Base-by-base conservation (phyloP, 2,797 vertebrate species). In the Falco biarmicus region DNA sequence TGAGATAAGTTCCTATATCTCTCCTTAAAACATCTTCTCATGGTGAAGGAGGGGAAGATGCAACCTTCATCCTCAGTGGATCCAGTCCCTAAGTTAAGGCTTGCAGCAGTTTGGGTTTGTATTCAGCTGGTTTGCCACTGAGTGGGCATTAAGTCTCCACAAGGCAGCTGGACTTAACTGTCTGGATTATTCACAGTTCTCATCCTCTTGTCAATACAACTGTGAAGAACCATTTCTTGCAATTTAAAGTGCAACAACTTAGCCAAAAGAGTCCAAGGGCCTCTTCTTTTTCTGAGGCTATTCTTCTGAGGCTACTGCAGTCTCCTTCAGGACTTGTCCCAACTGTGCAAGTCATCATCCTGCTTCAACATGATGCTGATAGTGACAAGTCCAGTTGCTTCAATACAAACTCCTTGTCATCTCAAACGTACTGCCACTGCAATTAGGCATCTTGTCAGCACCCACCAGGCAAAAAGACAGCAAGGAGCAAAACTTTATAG, bases 171-270 rank as follows among this genome's bases (percentile, higher is more conserved):
- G 26, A 37, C 31, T 19, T 11, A 73, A 54, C 34, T 25, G 37
- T 22, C 24, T 32, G 29, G 39, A 19, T 28, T 20, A 13, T 22
- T 15, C 32, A 8, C 6, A 6, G 56, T 32, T 39, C 43, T 50
- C 43, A 12, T 29, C n/a, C 47, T 28, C 65, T 48, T 17, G n/a
- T 13, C 31, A 54, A 16, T 1, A 48, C 4, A n/a, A 54, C 34
- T 5, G 14, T 3, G 14, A 37, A n/a, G 31, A 69, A 45, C 1
- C 0, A 22, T 21, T 18, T n/a, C 41, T 61, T 37, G 34, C 37
- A 18, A 22, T 57, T 51, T 21, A 21, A 56, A 56, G 50, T 2
- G 9, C 47, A 53, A 43, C n/a, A 41, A 5, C 31, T 59, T 15
- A 11, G 50, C 32, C 43, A 34, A 11, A 64, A 45, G 47, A 64